Percentiles rank a stretch among this genome's conserved stretches.
Conservation (phyloP, 2,888 invertebrate genomes). For the Thalpophila matura region DNA sequence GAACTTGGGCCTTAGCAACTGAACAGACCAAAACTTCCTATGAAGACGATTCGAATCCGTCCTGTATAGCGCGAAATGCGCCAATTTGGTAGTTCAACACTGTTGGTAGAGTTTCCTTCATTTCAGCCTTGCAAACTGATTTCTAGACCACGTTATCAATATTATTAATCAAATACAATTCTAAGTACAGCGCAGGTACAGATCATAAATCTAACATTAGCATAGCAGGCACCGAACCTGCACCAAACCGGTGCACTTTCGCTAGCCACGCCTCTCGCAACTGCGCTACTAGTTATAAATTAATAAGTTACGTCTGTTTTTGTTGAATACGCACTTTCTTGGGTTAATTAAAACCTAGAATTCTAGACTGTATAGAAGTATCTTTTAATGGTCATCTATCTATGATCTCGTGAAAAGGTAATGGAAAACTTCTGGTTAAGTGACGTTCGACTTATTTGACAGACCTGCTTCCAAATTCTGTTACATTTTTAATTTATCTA, state of each 20-base stretch:
- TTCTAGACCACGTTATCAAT: constrained; percentile 33
- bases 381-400: no score
- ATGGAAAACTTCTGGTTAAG: no score
- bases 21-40: background rate
- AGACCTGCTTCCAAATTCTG: no score
- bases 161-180: constrained; percentile 43
- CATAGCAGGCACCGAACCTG: constrained; percentile 55
- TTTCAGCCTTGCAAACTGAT: constrained; percentile 18
- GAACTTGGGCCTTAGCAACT: no score
- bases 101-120: background rate
- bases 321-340: constrained; percentile 36
- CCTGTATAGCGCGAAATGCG: background rate
- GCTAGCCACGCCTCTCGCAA: constrained; percentile 54
- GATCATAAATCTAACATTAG: constrained; percentile 61
- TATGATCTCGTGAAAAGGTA: no score
- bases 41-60: no score
- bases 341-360: constrained; percentile 7
- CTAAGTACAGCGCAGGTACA: constrained; percentile 27
- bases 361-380: no score
- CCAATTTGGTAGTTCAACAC: background rate
- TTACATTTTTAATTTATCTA: no score
- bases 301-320: constrained; percentile 43
- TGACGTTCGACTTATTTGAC: no score
- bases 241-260: constrained; percentile 64
- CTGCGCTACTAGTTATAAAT: constrained; percentile 40